Base-by-base conservation (phyloP, 2,888 invertebrate genomes). In the Habroteleia sp. region DNA sequence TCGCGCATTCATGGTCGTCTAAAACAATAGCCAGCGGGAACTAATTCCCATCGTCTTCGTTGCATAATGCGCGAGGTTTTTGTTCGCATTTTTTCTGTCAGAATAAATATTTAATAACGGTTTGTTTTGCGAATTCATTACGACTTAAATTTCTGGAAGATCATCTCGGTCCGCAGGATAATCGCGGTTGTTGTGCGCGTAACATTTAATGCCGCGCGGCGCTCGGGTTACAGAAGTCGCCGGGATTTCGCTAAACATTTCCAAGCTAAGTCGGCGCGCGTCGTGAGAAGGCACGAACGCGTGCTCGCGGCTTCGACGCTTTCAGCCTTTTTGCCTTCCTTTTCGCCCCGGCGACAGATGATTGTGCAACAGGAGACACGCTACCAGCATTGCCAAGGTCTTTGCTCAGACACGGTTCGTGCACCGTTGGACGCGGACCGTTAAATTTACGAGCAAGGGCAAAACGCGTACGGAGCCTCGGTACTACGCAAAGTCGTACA, bases 401-500 rank as follows among this genome's bases (percentile, higher is more conserved):
- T 66, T 35, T 46, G 74, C 71, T 56, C 72, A 71, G 78, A 76
- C 78, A 79, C 78, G 78, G 65, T 76, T 41, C 69, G 75, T 69
- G 73, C 74, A 66, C 71, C 69, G 77, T 58, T 77, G 72, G 71
- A 76, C 54, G 75, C 75, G 65, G 77, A 76, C 80, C 80, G 77
- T 79, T 79, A 80, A 80, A 76, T 77, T 79, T 77, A 71, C 76
- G 60, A 66, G 37, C 50, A 56, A 77, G 41, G 76, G 76, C 69
- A 74, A 78, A 74, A 77, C 62, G 56, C 58, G 27, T 54, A 42
- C 48, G 44, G 48, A n/a, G n/a, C 42, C 29, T 37, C 35, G 27
- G 35, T n/a, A 16, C 31, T 31, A 35, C 42, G 39, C 33, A 42
- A 50, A 58, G 52, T 35, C 23, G 31, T 37, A 16, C 54, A 37